These are phyloP conservation scores for Crypturellus undulatus DNA, from an alignment of 2,113 vertebrate species.

Conservation along the genomic window DNA sequence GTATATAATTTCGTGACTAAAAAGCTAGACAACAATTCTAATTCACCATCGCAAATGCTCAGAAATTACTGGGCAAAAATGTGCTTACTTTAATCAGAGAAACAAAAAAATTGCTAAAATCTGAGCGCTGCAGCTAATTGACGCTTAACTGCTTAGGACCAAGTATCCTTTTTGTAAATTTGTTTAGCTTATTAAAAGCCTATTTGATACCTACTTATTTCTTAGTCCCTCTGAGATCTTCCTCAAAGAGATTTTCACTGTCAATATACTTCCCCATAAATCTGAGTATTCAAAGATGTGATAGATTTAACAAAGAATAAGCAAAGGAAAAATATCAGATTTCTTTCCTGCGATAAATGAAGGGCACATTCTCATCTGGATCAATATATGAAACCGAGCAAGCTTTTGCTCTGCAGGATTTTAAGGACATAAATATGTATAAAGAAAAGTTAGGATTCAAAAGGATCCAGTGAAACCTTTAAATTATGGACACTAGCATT, in stretches of 20 bases:
- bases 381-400: neutral
- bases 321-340: accelerated
- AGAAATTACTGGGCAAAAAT: neutral
- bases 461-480: neutral
- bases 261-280: neutral
- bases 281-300: neutral
- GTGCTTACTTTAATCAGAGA: neutral
- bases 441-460: neutral
- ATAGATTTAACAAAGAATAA: neutral
- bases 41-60: neutral
- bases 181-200: neutral
- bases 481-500: neutral
- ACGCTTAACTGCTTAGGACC: neutral
- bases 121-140: neutral
- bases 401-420: neutral
- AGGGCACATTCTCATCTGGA: neutral
- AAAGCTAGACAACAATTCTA: neutral
- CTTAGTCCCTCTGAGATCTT: neutral
- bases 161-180: neutral
- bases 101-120: neutral
- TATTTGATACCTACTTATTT: neutral
- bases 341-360: neutral
- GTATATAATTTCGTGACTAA: neutral
- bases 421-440: neutral
- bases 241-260: neutral